Percentiles rank a stretch among this genome's conserved stretches.
Evolutionary conservation across 1,140 invertebrate genomes (phyloP).

Genomic region (Drosophila seguyi): DNA sequence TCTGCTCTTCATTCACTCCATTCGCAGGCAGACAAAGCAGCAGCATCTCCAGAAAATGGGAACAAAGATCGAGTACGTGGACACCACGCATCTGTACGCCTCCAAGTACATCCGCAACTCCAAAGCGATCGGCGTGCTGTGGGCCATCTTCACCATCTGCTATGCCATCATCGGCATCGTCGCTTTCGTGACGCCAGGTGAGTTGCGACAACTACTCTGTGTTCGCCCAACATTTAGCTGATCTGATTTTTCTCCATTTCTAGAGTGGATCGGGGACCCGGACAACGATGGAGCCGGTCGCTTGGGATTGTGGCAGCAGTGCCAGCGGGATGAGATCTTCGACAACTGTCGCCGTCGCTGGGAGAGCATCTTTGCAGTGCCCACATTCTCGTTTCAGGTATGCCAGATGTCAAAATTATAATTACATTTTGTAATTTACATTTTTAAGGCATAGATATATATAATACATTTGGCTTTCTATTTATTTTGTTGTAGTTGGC

Average conservation of each 20-base stretch:
- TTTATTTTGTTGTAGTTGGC: conserved; percentile 87
- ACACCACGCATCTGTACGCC: conserved; percentile 94
- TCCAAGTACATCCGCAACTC: conserved; percentile 98
- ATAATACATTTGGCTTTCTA: neutral
- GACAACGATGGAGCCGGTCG: conserved; percentile 94
- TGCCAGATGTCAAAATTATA: conserved; percentile 55
- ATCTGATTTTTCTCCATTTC: conserved; percentile 23
- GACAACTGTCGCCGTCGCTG: conserved; percentile 93
- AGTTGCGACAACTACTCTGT: conserved; percentile 21
- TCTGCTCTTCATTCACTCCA: conserved; percentile 36
- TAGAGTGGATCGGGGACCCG: conserved; percentile 95
- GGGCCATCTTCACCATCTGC: conserved; percentile 98
- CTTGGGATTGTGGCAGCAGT: conserved; percentile 96
- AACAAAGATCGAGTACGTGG: conserved; percentile 95
- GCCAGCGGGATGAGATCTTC: conserved; percentile 89
- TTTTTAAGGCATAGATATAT: neutral
- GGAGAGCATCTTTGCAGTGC: conserved; percentile 93
- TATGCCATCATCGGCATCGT: conserved; percentile 98
- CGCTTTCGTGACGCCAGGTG: conserved; percentile 94
- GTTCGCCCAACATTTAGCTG: neutral
- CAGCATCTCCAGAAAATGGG: conserved; percentile 88
- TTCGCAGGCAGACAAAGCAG: conserved; percentile 50
- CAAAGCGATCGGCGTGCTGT: conserved; percentile 97
- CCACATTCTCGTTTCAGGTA: conserved; percentile 90
- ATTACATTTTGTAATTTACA: neutral